Evolutionary conservation across 2,113 vertebrate species (phyloP), one percentile per base, ranked within the genome.

Genomic region (Oenanthe oenanthe): DNA sequence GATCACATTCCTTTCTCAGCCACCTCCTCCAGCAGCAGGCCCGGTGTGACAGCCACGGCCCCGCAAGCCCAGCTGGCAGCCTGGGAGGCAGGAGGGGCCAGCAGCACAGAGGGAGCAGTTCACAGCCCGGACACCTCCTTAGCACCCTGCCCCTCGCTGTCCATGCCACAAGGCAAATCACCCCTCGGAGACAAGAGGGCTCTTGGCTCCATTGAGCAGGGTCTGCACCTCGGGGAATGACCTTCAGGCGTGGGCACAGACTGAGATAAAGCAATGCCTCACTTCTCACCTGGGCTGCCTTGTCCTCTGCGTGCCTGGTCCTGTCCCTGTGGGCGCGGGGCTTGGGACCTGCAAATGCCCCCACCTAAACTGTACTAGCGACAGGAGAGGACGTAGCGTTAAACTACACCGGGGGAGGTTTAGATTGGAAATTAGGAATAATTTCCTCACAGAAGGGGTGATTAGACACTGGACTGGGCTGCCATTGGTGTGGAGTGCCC

Each of bases 301-400:
- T 3, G 54, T 1, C 42, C 13, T 16, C 58, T 1, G 63, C 83
- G 1, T 4, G 86, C 84, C 73, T 1, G 7, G 29, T 8, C 63
- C 3, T 5, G 63, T 48, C 60, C n/a, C 18, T 5, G 6, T 0
- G 16, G 10, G 10, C 4, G n/a, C 3, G 2, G 34, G 43, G 0
- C 26, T 47, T 2, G 18, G 1, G 3, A 3, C 2, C 57, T 7
- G 62, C 47, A 5, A 68, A 13, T 12, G 38, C 13, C 34, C 29
- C 9, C 71, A 3, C 3, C 19, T 2, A 1, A 15, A 7, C 0
- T 3, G 4, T 31, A 15, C 13, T 42, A 29, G 28, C 7, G 6
- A 21, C n/a, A 9, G 45, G 8, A 10, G 67, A 16, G 60, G 6
- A 12, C 22, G 16, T 0, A 2, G 66, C 1, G 50, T 19, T 51